phyloP scores from a whole-genome alignment of 2,888 invertebrate species.

The Hypselothyrea guttata region DNA sequence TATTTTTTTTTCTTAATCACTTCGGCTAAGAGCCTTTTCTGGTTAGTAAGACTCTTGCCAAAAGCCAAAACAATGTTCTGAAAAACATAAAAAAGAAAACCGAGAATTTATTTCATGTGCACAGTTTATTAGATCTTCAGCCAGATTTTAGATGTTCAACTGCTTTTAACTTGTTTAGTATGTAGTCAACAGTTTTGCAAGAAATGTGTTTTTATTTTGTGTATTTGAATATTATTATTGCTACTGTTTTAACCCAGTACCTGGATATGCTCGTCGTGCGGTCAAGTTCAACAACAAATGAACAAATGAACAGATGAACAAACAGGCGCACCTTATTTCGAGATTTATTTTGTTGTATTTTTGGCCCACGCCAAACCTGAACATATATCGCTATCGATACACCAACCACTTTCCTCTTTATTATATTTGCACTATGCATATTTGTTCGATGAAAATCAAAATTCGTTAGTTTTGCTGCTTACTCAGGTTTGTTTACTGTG shows the following conservation, averaged over 20 bases:
- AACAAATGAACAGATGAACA: conserved; percentile 15
- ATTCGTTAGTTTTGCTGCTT: conserved; percentile 14
- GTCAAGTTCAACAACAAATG: conserved; percentile 63
- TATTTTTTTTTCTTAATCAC: too few relatives aligned
- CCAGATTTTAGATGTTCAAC: too few relatives aligned
- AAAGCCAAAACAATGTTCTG: too few relatives aligned
- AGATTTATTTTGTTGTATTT: conserved; percentile 1
- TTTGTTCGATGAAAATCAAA: conserved; percentile 9
- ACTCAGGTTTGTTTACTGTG: conserved; percentile 13
- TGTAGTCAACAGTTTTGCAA: too few relatives aligned
- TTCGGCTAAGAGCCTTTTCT: too few relatives aligned
- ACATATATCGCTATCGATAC: conserved; percentile 9
- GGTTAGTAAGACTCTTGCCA: too few relatives aligned
- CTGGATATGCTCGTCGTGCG: conserved; percentile 5
- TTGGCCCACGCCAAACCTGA: conserved; percentile 4
- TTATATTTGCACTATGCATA: conserved; percentile 1
- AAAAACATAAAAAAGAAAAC: too few relatives aligned
- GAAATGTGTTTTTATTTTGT: not conserved
- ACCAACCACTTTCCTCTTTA: conserved; percentile 29
- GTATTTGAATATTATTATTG: conserved; percentile 3
- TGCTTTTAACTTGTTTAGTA: too few relatives aligned
- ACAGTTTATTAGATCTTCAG: too few relatives aligned
- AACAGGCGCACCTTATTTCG: conserved; percentile 17
- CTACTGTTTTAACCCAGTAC: conserved; percentile 11
- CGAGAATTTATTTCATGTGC: too few relatives aligned